These are phyloP conservation scores for Urocyon cinereoargenteus DNA, from an alignment of 2,797 vertebrate genomes.

Conservation along the genomic window DNA sequence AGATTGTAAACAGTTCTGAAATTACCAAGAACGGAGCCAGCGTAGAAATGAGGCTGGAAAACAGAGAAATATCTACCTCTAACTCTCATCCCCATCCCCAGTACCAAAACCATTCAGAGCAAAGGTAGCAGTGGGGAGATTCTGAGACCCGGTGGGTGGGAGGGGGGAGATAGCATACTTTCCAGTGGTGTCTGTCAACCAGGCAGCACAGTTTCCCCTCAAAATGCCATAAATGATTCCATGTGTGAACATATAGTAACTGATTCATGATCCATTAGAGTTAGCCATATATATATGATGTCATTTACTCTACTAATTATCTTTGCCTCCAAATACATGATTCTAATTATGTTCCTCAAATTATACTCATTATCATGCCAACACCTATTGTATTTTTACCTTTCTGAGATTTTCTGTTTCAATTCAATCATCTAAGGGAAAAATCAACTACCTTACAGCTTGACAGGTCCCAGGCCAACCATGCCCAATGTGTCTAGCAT, in stretches of 20 bases:
- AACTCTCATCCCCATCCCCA: background rate
- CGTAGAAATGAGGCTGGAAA: background rate
- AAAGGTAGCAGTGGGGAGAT: background rate
- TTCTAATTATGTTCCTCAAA: slow-evolving; percentile 28
- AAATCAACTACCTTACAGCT: background rate
- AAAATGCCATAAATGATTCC: background rate
- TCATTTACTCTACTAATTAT: background rate
- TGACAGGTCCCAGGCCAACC: background rate
- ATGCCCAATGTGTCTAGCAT: background rate
- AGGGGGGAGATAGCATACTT: background rate
- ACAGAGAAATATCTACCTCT: background rate
- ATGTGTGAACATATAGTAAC: background rate
- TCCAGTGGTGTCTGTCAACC: background rate
- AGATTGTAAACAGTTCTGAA: slow-evolving; percentile 28
- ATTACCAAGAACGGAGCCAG: background rate
- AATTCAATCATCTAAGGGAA: background rate
- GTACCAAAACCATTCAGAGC: background rate
- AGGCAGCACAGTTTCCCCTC: background rate
- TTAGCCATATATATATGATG: background rate
- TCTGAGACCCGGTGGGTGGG: background rate
- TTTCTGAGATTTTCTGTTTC: background rate
- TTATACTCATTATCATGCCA: slow-evolving; percentile 1
- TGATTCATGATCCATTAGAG: background rate
- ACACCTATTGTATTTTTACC: background rate
- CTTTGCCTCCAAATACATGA: background rate